Conservation (phyloP, 2,888 invertebrate species). For the Petrolisthes manimaculis region DNA sequence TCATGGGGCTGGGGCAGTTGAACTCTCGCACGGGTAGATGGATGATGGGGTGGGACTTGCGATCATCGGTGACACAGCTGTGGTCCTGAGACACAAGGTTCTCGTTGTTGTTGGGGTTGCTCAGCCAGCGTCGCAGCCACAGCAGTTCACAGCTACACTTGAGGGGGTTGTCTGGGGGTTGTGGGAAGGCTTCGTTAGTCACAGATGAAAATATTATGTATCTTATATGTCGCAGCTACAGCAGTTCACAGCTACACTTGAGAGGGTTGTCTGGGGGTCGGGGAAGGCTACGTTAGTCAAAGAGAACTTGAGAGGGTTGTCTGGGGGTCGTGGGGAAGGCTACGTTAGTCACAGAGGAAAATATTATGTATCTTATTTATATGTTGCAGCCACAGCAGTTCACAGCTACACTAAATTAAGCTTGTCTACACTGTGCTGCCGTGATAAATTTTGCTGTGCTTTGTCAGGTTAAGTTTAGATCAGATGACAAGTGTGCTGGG, state of each 20-base stretch:
- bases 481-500: too few relatives aligned
- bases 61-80: constrained; percentile 57
- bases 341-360: too few relatives aligned
- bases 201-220: not conserved
- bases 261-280: constrained; percentile 86
- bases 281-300: too few relatives aligned
- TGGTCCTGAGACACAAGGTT: constrained; percentile 50
- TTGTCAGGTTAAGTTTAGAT: too few relatives aligned
- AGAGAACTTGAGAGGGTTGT: too few relatives aligned
- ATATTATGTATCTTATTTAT: too few relatives aligned
- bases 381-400: too few relatives aligned
- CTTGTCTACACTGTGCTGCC: too few relatives aligned
- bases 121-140: constrained; percentile 88
- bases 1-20: constrained; percentile 48
- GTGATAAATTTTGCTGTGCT: too few relatives aligned
- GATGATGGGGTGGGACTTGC: constrained; percentile 53
- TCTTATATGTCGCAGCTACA: constrained; percentile 94
- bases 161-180: constrained; percentile 83
- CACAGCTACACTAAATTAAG: too few relatives aligned
- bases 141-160: constrained; percentile 88
- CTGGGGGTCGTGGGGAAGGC: too few relatives aligned
- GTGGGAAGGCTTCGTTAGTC: not conserved
- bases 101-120: constrained; percentile 68
- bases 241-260: constrained; percentile 87
- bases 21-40: constrained; percentile 57